Evolutionary conservation across 2,797 vertebrate species (phyloP).

Genomic region (Botia kubotai): DNA sequence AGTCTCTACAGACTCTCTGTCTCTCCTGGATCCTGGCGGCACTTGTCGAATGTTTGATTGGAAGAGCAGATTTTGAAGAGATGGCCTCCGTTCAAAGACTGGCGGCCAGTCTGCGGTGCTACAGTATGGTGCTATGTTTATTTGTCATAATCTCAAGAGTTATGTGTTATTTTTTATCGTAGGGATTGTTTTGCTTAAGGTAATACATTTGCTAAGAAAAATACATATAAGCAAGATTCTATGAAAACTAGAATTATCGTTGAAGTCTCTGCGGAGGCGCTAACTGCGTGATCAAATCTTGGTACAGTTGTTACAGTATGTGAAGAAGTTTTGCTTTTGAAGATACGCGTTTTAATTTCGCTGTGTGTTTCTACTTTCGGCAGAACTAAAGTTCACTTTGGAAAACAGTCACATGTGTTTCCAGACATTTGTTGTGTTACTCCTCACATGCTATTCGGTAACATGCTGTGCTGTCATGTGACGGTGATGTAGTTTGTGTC

Average conservation of each 20-base stretch:
- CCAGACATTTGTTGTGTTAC: conserved; percentile 45
- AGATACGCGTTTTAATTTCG: conserved; percentile 28
- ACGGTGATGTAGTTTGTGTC: conserved; percentile 67
- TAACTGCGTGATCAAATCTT: conserved; percentile 44
- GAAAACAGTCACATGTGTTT: conserved; percentile 56
- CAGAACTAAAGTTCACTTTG: conserved; percentile 58
- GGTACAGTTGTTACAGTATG: conserved; percentile 33
- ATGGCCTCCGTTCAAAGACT: conserved; percentile 49
- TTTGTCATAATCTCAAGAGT: conserved; percentile 60
- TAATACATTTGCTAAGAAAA: conserved; percentile 54
- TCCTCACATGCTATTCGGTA: conserved; percentile 71
- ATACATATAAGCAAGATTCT: conserved; percentile 58
- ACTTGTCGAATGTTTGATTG: background rate
- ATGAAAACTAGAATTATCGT: conserved; percentile 44
- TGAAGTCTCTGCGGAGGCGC: conserved; percentile 9
- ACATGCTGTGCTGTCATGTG: conserved; percentile 73
- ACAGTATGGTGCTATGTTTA: conserved; percentile 78
- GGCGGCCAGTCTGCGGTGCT: conserved; percentile 70
- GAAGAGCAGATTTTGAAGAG: conserved; percentile 16
- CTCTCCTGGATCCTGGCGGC: background rate
- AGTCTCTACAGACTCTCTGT: background rate
- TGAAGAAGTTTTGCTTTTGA: conserved; percentile 47
- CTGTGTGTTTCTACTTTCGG: conserved; percentile 11
- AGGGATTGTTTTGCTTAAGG: conserved; percentile 53
- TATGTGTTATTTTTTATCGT: conserved; percentile 46